Evolutionary conservation across 2,797 vertebrate species (phyloP), one percentile per base, ranked within the genome.

Genomic region (Sebastes iracundus): DNA sequence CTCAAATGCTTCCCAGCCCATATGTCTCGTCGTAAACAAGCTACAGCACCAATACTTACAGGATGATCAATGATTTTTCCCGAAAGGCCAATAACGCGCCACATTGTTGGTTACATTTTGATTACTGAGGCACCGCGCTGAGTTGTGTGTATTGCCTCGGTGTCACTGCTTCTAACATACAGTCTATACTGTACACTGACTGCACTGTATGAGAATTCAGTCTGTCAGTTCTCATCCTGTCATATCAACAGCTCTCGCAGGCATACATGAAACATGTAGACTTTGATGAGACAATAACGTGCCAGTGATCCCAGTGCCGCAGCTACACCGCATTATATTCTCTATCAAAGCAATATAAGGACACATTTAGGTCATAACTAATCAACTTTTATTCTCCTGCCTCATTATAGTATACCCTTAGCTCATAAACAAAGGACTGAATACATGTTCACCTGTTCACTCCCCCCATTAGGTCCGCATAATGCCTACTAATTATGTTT

Each of bases 401-500:
- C 92, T 94, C 92, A 96, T 95, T 95, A 95, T 79, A 87, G 88
- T 88, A 90, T 90, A 94, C 89, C 88, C 90, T 90, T 80, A 90
- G 90, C 92, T 93, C 89, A 89, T 92, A 94, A 95, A 93, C 94
- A 94, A 94, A 94, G 85, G 82, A 86, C 87, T 83, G 92, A 89
- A 92, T 91, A 87, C 90, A 88, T 82, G 79, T 89, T 96, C 94
- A 96, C 95, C 95, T 95, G 94, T 94, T 94, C 90, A 81, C 86
- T 91, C 85, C 84, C 87, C 83, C 90, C 92, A 93, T 95, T 94
- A 95, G 92, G 91, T 92, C 85, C 1, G 87, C 90, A 93, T 94
- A 94, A 93, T 92, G 87, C 90, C 87, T 85, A 82, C 93, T 96
- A 96, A 96, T 96, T 96, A 96, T 94, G 94, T 96, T 95, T 96